These are phyloP conservation scores for Cinclus cinclus DNA, from an alignment of 2,113 vertebrate species.

Conservation along the genomic window DNA sequence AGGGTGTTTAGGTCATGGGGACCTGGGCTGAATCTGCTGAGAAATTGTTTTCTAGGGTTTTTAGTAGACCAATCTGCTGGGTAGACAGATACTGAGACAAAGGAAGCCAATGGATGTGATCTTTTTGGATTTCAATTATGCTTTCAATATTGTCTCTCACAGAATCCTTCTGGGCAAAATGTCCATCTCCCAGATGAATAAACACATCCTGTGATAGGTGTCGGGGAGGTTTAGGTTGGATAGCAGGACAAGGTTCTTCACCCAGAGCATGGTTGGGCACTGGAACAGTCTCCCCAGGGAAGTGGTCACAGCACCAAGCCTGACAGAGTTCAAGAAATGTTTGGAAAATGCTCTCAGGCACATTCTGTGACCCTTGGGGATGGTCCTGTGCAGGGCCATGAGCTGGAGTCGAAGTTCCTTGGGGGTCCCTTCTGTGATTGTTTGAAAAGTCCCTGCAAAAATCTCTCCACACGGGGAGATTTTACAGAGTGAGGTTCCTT, in stretches of 20 bases:
- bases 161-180: neutral
- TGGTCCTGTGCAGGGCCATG: neutral
- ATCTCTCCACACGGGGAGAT: rapidly evolving
- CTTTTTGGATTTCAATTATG: neutral
- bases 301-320: neutral
- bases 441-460: neutral
- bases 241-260: neutral
- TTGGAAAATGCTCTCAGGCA: neutral
- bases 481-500: neutral
- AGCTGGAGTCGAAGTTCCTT: neutral
- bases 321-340: neutral
- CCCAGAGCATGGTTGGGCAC: rapidly evolving
- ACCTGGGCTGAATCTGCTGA: neutral
- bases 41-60: neutral
- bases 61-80: neutral
- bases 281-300: neutral
- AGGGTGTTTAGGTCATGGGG: neutral
- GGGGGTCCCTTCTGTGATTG: neutral
- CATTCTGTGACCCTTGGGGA: neutral
- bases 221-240: neutral
- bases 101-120: neutral
- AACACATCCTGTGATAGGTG: neutral
- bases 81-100: neutral
- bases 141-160: neutral
- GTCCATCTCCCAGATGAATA: neutral